Conservation (phyloP, 2,113 vertebrate species). For the Heterotis niloticus region DNA sequence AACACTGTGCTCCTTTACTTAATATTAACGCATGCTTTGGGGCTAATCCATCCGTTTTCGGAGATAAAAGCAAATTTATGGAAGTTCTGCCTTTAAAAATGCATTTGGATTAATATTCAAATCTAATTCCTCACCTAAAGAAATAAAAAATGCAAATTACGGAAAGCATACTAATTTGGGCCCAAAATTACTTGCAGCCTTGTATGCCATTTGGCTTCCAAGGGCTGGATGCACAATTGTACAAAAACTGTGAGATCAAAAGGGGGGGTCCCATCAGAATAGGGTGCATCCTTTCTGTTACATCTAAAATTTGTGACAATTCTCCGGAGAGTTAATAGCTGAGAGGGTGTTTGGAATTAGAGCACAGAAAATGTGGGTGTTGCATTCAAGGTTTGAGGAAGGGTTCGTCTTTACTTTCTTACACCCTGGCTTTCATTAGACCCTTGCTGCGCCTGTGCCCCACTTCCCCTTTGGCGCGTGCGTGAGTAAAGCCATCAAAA, state of each 20-base stretch:
- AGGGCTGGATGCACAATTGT: constrained; percentile 23
- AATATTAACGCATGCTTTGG: constrained; percentile 37
- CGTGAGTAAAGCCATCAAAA: too few species aligned
- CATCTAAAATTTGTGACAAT: background rate
- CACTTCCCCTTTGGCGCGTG: too few species aligned
- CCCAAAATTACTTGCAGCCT: constrained; percentile 24
- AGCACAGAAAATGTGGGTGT: background rate
- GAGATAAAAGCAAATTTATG: constrained; percentile 49
- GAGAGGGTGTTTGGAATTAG: background rate
- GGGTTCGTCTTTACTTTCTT: background rate
- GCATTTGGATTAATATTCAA: constrained; percentile 47
- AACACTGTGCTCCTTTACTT: constrained; percentile 25
- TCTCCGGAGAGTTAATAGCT: background rate
- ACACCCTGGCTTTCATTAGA: too few species aligned
- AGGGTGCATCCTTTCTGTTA: background rate
- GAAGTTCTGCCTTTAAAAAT: constrained; percentile 41
- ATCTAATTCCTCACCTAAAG: constrained; percentile 47
- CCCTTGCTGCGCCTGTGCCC: too few species aligned
- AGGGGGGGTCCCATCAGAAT: constrained; percentile 11
- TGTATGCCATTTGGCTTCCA: constrained; percentile 24
- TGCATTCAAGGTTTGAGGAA: background rate
- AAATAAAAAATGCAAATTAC: constrained; percentile 49
- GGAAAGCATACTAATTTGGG: constrained; percentile 38
- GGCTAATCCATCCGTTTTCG: constrained; percentile 37
- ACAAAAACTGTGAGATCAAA: constrained; percentile 21